A percentile compares a stretch with the other conserved stretches of the same genome.
Conservation (phyloP, 2,113 vertebrate genomes). For the Perca fluviatilis region DNA sequence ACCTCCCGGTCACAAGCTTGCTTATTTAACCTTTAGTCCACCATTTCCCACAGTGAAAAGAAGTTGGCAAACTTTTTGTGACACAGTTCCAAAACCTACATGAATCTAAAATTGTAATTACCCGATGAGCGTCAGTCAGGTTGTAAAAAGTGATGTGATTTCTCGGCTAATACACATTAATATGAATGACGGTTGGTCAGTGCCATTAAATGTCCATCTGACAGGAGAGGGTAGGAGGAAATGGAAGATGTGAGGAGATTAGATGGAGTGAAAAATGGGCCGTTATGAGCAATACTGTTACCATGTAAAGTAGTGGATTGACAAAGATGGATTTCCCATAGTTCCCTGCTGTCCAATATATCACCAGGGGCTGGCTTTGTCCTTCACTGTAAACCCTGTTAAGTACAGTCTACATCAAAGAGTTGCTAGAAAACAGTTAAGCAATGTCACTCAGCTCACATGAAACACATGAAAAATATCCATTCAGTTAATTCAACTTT, state of each 20-base stretch:
- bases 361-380: constrained; percentile 53
- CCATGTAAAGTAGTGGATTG: constrained; percentile 66
- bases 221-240: constrained; percentile 65
- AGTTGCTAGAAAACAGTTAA: constrained; percentile 20
- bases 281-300: constrained; percentile 60
- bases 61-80: constrained; percentile 18
- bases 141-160: constrained; percentile 59
- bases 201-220: constrained; percentile 68
- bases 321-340: constrained; percentile 73
- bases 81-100: constrained; percentile 16
- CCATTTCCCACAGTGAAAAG: neutral
- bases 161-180: constrained; percentile 58
- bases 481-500: neutral
- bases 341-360: constrained; percentile 59
- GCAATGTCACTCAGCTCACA: constrained; percentile 8
- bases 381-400: constrained; percentile 53
- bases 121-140: constrained; percentile 22
- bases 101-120: constrained; percentile 30
- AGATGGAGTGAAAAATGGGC: constrained; percentile 73
- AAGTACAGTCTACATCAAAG: constrained; percentile 7
- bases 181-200: constrained; percentile 66
- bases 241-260: constrained; percentile 69
- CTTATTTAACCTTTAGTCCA: too few species aligned
- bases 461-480: neutral
- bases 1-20: too few species aligned